phyloP scores from a whole-genome alignment of 2,113 vertebrate genomes.

The Oreochromis spilurus region DNA sequence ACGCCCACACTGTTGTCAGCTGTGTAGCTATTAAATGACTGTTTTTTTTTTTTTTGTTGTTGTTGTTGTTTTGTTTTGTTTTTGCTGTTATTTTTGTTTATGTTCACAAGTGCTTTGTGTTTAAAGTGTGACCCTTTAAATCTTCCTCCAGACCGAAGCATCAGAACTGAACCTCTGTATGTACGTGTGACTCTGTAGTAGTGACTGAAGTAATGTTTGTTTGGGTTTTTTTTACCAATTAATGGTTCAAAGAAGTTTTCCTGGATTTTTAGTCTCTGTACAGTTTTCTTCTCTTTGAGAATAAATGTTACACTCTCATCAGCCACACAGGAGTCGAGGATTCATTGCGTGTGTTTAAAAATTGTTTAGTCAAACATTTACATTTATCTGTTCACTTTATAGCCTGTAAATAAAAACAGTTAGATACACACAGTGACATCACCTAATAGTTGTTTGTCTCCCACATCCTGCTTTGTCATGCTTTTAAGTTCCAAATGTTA shows the following conservation, averaged over 20 bases:
- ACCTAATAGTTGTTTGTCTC: neutral
- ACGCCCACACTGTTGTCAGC: no score
- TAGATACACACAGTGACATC: neutral
- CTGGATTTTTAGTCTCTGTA: neutral
- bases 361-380: neutral
- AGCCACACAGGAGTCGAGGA: neutral
- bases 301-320: slow-evolving; percentile 45
- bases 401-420: neutral
- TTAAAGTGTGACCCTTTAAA: slow-evolving; percentile 13
- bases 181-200: neutral
- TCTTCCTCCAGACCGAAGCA: neutral
- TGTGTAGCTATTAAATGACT: no score
- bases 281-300: slow-evolving; percentile 1
- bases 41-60: neutral
- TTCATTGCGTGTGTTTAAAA: neutral
- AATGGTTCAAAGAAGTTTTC: neutral
- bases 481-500: neutral
- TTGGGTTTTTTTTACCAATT: neutral
- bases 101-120: neutral
- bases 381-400: neutral
- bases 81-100: neutral
- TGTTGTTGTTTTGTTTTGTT: neutral
- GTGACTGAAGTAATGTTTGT: neutral
- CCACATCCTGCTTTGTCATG: rapidly evolving
- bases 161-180: neutral